These are phyloP conservation scores for Grammomys dolichurus DNA, from an alignment of 2,113 vertebrate species.

Conservation along the genomic window DNA sequence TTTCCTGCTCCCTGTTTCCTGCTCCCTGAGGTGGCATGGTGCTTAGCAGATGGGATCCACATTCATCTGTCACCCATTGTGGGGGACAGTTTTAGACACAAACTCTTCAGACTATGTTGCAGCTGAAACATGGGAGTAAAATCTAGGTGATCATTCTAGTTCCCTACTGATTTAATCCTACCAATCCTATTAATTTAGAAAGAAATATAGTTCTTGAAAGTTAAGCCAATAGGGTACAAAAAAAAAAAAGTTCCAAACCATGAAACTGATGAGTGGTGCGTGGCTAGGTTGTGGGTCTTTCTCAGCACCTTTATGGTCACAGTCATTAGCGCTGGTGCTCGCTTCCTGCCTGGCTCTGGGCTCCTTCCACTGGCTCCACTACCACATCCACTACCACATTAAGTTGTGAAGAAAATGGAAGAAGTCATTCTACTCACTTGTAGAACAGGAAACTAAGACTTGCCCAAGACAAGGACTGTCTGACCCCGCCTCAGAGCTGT, in stretches of 20 bases:
- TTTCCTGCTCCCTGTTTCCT: background rate
- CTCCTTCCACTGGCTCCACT: background rate
- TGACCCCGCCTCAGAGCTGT: background rate
- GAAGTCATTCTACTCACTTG: background rate
- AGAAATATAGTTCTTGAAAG: background rate
- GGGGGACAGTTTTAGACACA: too few relatives aligned
- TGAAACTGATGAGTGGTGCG: background rate
- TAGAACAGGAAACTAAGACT: slow-evolving; percentile 47
- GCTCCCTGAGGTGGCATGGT: background rate
- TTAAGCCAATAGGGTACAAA: background rate
- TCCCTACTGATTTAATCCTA: background rate
- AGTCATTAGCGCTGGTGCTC: background rate
- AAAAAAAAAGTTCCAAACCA: background rate
- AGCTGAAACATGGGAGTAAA: background rate
- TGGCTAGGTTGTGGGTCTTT: background rate
- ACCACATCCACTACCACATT: background rate
- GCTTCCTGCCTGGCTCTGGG: background rate
- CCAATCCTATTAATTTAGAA: background rate
- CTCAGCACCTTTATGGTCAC: background rate
- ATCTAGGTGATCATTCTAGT: background rate
- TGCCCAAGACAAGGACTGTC: background rate
- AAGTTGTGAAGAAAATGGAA: background rate
- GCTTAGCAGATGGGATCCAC: too few relatives aligned
- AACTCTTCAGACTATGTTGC: background rate
- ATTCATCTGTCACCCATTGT: too few relatives aligned